Base-by-base conservation (phyloP, 2,797 vertebrate species). In the Propithecus perrieri region DNA sequence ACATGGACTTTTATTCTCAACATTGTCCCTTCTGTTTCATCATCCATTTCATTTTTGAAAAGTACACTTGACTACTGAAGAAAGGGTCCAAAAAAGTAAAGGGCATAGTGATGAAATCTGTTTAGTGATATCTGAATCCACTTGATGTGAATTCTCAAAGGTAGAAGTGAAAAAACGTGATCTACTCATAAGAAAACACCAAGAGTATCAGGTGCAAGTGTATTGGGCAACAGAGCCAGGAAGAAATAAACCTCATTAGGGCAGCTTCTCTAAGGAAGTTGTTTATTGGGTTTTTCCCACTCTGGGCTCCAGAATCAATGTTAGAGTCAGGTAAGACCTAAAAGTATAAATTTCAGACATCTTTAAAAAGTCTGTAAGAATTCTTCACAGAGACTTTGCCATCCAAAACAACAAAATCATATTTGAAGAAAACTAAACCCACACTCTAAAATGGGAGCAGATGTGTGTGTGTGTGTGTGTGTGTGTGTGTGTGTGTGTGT, bases 41-140 rank as follows among this genome's bases (percentile, higher is more conserved):
- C 69, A 5, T 72, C 67, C 76, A 69, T 91, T 96, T 96, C 89
- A 93, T 91, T 97, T 96, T 85, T 90, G 61, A 57, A 94, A 97
- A 96, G 95, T 72, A 74, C 91, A 83, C 95, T 97, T 95, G 87
- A 91, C 91, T 46, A 63, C 59, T 76, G 86, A 95, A 96, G 41
- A 91, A 93, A 96, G 35, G 28, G 75, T 38, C 46, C 59, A 74
- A 30, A 91, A 89, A 89, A 55, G 26, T 18, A 72, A 89, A 35
- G 43, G 46, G 9, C 30, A 48, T 20, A 43, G 65, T 30, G 46
- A 93, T 87, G 55, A 65, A 71, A 94, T 79, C 35, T 86, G 57
- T 65, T 91, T 88, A 59, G 28, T 84, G 69, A 86, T 80, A 91
- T 94, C 46, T 94, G 81, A 94, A 96, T 96, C 79, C 74, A 84